These are phyloP conservation scores for Elephas maximus DNA, from an alignment of 2,113 vertebrate species.

Conservation along the genomic window DNA sequence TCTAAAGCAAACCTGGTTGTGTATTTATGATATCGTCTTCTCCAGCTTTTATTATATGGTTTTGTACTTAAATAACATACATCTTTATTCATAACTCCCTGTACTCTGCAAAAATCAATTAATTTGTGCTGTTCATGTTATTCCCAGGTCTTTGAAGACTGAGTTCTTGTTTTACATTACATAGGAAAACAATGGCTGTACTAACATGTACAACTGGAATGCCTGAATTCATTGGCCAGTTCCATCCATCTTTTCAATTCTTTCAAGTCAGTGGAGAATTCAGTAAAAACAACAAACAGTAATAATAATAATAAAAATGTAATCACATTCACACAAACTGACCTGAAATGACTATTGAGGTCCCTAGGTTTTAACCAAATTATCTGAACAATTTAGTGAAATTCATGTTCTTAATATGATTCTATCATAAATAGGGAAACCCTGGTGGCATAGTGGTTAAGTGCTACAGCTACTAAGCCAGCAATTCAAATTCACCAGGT, in stretches of 20 bases:
- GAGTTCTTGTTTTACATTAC: neutral
- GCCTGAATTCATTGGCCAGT: neutral
- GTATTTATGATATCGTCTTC: neutral
- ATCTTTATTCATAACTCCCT: neutral
- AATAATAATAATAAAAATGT: neutral
- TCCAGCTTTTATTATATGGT: slow-evolving; percentile 33
- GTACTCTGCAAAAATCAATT: neutral
- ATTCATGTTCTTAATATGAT: neutral
- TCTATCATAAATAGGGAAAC: neutral
- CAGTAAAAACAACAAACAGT: neutral
- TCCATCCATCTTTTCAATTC: neutral
- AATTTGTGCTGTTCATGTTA: neutral
- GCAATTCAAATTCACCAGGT: too few relatives aligned
- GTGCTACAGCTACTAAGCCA: too few relatives aligned
- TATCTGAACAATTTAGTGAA: neutral
- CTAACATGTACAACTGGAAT: neutral
- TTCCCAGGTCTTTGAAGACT: neutral
- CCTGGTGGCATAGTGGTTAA: too few relatives aligned
- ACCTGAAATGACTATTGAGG: neutral
- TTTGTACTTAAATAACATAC: slow-evolving; percentile 39
- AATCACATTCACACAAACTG: neutral
- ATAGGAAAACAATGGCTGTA: neutral
- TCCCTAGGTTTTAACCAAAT: neutral
- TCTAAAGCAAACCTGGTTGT: neutral
- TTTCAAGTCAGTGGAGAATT: neutral